Percentiles rank a stretch among this genome's conserved stretches.
These are phyloP conservation scores for Phoeniculus purpureus DNA, from an alignment of 2,797 vertebrate species.

Conservation along the genomic window DNA sequence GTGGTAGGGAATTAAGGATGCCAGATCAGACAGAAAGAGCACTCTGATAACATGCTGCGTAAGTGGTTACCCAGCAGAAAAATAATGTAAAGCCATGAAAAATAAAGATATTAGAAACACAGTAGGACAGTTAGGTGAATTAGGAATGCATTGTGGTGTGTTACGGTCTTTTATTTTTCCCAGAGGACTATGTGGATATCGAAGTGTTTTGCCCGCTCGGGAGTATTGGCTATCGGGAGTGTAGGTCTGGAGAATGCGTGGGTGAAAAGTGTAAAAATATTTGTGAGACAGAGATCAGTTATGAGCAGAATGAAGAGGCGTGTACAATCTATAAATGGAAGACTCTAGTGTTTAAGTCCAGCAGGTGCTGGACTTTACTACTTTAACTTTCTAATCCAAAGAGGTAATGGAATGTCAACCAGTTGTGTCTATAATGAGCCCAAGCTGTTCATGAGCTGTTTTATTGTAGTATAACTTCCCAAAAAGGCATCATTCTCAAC, in stretches of 20 bases:
- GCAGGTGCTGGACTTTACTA: neutral
- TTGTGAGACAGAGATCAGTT: neutral
- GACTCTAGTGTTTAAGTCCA: neutral
- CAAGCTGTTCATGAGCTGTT: neutral
- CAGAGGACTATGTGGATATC: neutral
- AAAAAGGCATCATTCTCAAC: neutral
- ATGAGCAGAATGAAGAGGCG: neutral
- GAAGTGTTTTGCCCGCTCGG: neutral
- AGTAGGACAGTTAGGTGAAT: neutral
- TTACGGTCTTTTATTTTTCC: neutral
- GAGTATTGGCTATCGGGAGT: neutral
- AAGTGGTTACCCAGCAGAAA: neutral
- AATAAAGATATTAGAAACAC: neutral
- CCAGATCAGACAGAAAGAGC: neutral
- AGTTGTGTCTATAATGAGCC: neutral
- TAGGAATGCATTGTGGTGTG: neutral
- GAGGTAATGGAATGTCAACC: neutral
- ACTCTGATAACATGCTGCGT: fast-evolving
- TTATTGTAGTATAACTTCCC: neutral
- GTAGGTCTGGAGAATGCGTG: neutral
- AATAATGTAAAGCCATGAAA: neutral
- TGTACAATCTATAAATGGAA: neutral
- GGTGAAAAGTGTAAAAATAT: neutral
- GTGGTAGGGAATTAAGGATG: neutral
- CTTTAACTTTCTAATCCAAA: neutral